Evolutionary conservation across 2,888 invertebrate genomes (phyloP), one percentile per base, ranked within the genome.

Genomic region (Smittia aterrima): DNA sequence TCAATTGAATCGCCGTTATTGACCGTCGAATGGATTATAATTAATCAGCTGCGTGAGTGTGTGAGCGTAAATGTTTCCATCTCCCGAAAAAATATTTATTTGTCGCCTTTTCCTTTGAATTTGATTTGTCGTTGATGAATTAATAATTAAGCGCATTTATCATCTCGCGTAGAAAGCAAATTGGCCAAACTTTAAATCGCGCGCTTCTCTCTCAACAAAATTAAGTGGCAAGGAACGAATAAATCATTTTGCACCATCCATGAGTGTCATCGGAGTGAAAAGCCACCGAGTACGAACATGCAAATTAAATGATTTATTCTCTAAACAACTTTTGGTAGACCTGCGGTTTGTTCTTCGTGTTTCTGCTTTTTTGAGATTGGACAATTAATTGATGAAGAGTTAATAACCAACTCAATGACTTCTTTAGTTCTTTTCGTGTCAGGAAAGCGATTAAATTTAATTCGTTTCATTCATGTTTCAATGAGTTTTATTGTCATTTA

Each of bases 181-280:
- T n/a, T n/a, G n/a, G n/a, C n/a, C n/a, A n/a, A n/a, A n/a, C n/a
- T n/a, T n/a, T n/a, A n/a, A n/a, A n/a, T n/a, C 16, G 47, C 47
- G 7, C 47, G 47, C 47, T 3, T 16, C 7, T 13, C 13, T 3
- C 47, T 3, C 47, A n/a, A n/a, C n/a, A 38, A 47, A 47, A 47
- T n/a, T 47, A 47, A 47, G 47, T 47, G 47, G 47, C 47, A 47
- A 47, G 16, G 47, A 58, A n/a, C 58, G 9, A 58, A 58, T 58
- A 58, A 58, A 58, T 58, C 58, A 58, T 58, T 58, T 58, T 7
- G 20, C 58, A 22, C 58, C 58, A 22, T 18, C 22, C 58, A 58
- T 58, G 24, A 58, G 58, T 58, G 58, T 58, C 58, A 58, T 58
- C 58, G 58, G 22, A 47, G 13, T 47, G 4, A n/a, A 47, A 47